Base-by-base conservation (phyloP, 2,797 vertebrate genomes). In the Philypnodon macrostomus region DNA sequence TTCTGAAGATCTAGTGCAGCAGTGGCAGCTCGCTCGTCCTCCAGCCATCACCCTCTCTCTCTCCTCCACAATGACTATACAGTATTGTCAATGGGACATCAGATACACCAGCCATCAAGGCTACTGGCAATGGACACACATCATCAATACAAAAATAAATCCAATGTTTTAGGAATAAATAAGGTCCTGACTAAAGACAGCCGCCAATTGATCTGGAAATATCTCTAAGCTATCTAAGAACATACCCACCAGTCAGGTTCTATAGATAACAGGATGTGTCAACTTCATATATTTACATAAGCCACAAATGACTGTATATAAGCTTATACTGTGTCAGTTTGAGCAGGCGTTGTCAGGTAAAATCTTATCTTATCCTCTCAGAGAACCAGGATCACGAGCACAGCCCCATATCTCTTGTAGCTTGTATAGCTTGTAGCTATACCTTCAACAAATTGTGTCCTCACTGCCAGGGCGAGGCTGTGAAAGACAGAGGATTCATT, bases 381-480 rank as follows among this genome's bases (percentile, higher is more conserved):
- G 47, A 87, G 92, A 93, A 92, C 91, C 89, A 90, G 80, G 83
- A 90, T n/a, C n/a, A n/a, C n/a, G n/a, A n/a, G n/a, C n/a, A 89
- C 65, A 88, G 49, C 63, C 59, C 69, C 6, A 19, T 10, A 10
- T 47, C n/a, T n/a, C n/a, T n/a, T n/a, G 53, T 79, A 80, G 79
- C 79, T 67, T 79, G n/a, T n/a, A n/a, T 75, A 39, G 81, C 78
- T 88, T 60, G 48, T 70, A 67, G 79, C 82, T 85, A 84, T 74
- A 83, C 58, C 75, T 85, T 62, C 48, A 79, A 77, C 60, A 77
- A 79, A 75, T 63, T 46, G 47, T 72, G 65, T 77, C 74, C 74
- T 70, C 59, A 62, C 49, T 26, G 45, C 65, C 46, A 73, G 60
- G 78, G 83, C 34, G 78, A 83, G 79, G 81, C 74, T 24, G 73